Evolutionary conservation across 1,140 invertebrate genomes (phyloP).

Genomic region (Psix sp.): DNA sequence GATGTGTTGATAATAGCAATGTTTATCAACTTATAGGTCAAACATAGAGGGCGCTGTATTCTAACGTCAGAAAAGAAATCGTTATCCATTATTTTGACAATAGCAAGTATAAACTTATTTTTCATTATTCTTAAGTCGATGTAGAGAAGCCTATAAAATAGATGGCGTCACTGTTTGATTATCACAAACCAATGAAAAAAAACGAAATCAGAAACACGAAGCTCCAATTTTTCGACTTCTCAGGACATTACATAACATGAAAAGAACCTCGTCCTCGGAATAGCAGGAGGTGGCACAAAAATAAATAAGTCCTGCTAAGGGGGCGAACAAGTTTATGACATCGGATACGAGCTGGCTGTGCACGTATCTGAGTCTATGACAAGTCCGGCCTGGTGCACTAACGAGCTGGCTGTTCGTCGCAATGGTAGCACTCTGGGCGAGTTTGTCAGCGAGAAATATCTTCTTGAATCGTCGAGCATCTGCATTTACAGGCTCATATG

Average conservation of each 20-base stretch:
- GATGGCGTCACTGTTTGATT: constrained; percentile 23
- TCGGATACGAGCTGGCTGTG: constrained; percentile 50
- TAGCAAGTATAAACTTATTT: too few species aligned
- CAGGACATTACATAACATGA: constrained; percentile 32
- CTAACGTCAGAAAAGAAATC: too few species aligned
- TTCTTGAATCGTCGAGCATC: constrained; percentile 37
- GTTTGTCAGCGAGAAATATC: constrained; percentile 66
- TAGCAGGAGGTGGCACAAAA: constrained; percentile 46
- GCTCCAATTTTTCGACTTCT: constrained; percentile 10
- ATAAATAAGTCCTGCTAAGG: constrained; percentile 45
- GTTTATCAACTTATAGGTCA: too few species aligned
- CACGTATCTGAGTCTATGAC: constrained; percentile 52
- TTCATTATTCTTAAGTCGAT: too few species aligned
- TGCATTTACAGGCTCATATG: constrained; percentile 55
- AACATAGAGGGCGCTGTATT: too few species aligned
- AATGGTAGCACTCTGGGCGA: constrained; percentile 42
- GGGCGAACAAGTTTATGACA: constrained; percentile 61
- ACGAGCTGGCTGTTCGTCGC: constrained; percentile 57
- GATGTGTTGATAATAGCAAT: too few species aligned
- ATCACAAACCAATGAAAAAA: constrained; percentile 8
- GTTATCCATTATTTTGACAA: too few species aligned
- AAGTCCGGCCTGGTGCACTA: constrained; percentile 56
- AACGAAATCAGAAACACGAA: constrained; percentile 3
- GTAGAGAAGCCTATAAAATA: constrained; percentile 20
- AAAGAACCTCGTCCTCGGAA: constrained; percentile 22